Evolutionary conservation across 2,113 vertebrate genomes (phyloP).

Genomic region (Petroica traversi): DNA sequence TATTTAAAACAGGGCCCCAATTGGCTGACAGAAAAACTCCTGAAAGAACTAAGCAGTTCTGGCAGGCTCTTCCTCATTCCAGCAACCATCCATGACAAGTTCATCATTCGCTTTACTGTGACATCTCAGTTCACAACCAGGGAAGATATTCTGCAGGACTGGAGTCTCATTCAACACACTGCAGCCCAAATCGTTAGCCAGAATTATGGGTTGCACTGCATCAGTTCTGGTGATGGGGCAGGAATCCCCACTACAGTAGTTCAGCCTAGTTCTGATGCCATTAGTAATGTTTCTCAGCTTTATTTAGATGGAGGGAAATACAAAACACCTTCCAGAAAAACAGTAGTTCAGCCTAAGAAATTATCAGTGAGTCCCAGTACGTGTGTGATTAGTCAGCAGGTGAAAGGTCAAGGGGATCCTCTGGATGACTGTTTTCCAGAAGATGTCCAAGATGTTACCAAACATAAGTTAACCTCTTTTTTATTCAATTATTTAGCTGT

Average conservation of each 20-base stretch:
- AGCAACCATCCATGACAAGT: slow-evolving; percentile 82
- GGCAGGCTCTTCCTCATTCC: slow-evolving; percentile 92
- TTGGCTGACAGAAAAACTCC: slow-evolving; percentile 85
- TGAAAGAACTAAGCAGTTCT: slow-evolving; percentile 83
- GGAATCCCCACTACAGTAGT: not conserved
- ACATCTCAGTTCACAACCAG: slow-evolving; percentile 92
- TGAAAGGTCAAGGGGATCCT: slow-evolving; percentile 15
- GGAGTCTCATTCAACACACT: slow-evolving; percentile 83
- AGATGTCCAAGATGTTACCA: slow-evolving; percentile 38
- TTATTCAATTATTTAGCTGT: slow-evolving; percentile 74
- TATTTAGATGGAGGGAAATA: not conserved
- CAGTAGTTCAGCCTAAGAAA: slow-evolving; percentile 61
- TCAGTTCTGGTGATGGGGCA: not conserved
- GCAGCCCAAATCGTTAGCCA: slow-evolving; percentile 73
- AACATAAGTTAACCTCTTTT: slow-evolving; percentile 77
- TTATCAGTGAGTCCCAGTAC: not conserved
- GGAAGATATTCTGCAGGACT: slow-evolving; percentile 88
- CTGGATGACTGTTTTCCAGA: slow-evolving; percentile 70
- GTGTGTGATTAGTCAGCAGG: not conserved
- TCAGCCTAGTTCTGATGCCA: not conserved
- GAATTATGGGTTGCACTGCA: slow-evolving; percentile 27
- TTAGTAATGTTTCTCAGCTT: not conserved
- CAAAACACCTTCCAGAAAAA: slow-evolving; percentile 39
- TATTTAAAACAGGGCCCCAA: slow-evolving; percentile 83
- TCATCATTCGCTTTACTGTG: slow-evolving; percentile 93